These are phyloP conservation scores for Ylistrum balloti DNA, from an alignment of 1,140 invertebrate species.

Conservation along the genomic window DNA sequence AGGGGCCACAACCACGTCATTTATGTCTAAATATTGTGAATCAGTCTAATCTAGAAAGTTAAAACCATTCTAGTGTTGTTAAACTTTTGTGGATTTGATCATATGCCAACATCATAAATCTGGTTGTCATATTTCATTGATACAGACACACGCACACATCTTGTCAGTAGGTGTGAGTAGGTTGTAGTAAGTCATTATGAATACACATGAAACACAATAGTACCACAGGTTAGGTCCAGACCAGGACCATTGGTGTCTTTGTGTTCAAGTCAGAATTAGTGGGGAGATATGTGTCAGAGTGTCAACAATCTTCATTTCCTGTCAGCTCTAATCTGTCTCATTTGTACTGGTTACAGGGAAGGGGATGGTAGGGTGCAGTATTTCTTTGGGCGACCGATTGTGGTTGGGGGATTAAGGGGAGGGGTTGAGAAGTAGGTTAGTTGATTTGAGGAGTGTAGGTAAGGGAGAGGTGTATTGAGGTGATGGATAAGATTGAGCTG, in stretches of 20 bases:
- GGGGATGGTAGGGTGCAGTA: background rate
- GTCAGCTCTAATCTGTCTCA: background rate
- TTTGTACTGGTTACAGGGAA: background rate
- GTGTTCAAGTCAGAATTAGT: background rate
- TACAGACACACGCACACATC: background rate
- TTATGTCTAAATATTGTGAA: too few species aligned
- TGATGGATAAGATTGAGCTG: too few species aligned
- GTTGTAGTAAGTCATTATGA: constrained; percentile 13
- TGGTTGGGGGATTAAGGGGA: background rate
- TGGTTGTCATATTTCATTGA: background rate
- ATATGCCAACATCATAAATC: too few species aligned
- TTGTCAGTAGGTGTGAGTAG: background rate
- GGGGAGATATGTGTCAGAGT: background rate
- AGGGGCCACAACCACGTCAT: too few species aligned
- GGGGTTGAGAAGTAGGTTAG: background rate
- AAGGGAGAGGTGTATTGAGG: background rate
- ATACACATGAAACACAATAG: background rate
- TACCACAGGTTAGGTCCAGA: background rate
- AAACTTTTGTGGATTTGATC: too few species aligned
- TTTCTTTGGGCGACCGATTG: too few species aligned
- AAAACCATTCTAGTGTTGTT: too few species aligned
- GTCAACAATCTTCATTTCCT: background rate
- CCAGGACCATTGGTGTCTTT: background rate
- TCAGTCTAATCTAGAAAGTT: too few species aligned
- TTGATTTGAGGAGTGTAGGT: background rate